Evolutionary conservation across 2,113 vertebrate species (phyloP).

Genomic region (Dunckerocampus dactyliophorus): DNA sequence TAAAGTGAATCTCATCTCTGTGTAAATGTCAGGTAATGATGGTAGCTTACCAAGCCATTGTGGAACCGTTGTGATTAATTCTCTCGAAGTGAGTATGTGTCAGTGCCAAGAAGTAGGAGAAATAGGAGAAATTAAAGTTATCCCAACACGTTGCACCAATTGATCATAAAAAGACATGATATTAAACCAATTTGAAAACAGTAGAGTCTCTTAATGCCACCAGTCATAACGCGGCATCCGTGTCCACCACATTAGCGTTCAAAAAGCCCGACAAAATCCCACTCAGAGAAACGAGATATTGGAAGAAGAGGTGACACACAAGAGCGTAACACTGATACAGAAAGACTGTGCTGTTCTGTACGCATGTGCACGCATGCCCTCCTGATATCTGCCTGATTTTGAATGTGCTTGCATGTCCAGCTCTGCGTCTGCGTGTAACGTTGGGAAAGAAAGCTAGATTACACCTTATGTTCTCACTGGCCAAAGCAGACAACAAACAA

Average conservation of each 20-base stretch:
- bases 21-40: too few relatives aligned
- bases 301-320: not conserved
- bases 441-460: slow-evolving; percentile 79
- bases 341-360: slow-evolving; percentile 83
- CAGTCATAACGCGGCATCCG: slow-evolving; percentile 10
- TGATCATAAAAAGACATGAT: slow-evolving; percentile 16
- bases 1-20: too few relatives aligned
- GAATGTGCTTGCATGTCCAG: slow-evolving; percentile 74
- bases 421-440: slow-evolving; percentile 70
- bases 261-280: slow-evolving; percentile 22
- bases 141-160: slow-evolving; percentile 3
- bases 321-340: slow-evolving; percentile 73
- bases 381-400: slow-evolving; percentile 58
- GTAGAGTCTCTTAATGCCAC: slow-evolving; percentile 12
- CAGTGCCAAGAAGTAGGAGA: too few relatives aligned
- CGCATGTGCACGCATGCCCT: slow-evolving; percentile 60
- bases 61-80: too few relatives aligned
- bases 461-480: slow-evolving; percentile 73
- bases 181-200: slow-evolving; percentile 2
- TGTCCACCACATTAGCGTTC: not conserved
- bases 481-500: slow-evolving; percentile 46
- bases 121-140: too few relatives aligned
- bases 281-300: slow-evolving; percentile 7
- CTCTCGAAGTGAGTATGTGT: too few relatives aligned
- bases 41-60: too few relatives aligned